These are phyloP conservation scores for Hecatera dysodea DNA, from an alignment of 2,888 invertebrate genomes.

Conservation along the genomic window DNA sequence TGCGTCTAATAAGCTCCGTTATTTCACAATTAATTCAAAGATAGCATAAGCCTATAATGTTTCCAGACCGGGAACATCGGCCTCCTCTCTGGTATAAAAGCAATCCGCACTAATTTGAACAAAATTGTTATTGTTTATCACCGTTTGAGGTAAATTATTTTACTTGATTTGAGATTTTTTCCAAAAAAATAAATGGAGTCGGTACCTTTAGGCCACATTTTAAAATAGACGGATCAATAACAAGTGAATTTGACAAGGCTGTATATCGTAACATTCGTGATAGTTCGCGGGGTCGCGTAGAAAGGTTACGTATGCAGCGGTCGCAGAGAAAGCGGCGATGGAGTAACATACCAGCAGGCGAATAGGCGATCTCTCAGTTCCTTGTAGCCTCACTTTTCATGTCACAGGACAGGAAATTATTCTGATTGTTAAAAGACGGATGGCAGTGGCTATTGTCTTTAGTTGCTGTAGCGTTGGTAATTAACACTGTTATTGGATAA, in stretches of 20 bases:
- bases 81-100: background rate
- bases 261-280: conserved; percentile 74
- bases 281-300: conserved; percentile 81
- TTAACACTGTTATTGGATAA: conserved; percentile 37
- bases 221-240: conserved; percentile 48
- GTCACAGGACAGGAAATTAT: conserved; percentile 64
- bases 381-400: conserved; percentile 67
- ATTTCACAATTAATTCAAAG: background rate
- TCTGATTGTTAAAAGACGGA: conserved; percentile 54
- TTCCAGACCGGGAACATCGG: background rate
- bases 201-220: background rate
- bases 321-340: conserved; percentile 79
- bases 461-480: conserved; percentile 58
- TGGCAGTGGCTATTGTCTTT: conserved; percentile 57
- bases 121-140: background rate
- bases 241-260: conserved; percentile 56
- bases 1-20: background rate
- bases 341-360: conserved; percentile 65
- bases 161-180: too few relatives aligned
- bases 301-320: conserved; percentile 78
- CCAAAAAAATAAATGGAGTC: too few relatives aligned
- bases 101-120: background rate
- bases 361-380: conserved; percentile 66
- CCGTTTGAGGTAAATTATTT: too few relatives aligned
- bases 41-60: background rate